Percentiles rank a stretch among this genome's conserved stretches.
Conservation (phyloP, 2,797 vertebrate species). For the Stomatorhinus walkeri region DNA sequence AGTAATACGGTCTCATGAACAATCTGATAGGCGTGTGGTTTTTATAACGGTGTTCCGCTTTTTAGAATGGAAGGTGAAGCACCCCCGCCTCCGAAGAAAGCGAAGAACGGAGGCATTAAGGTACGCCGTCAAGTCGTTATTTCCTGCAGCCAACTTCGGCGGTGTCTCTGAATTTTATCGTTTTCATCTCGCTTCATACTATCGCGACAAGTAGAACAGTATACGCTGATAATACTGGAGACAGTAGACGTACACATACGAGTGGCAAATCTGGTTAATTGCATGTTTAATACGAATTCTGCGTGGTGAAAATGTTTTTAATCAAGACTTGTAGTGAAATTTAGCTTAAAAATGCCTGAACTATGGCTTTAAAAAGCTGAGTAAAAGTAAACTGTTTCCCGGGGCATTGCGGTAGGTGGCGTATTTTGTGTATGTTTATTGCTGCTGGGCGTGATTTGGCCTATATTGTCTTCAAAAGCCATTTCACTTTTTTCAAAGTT, state of each 20-base stretch:
- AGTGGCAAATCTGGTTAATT: background rate
- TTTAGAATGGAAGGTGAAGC: slow-evolving; percentile 28
- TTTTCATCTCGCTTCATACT: background rate
- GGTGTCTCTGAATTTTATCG: background rate
- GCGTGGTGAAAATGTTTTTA: background rate
- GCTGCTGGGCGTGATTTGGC: background rate
- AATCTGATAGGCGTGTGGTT: background rate
- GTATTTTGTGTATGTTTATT: background rate
- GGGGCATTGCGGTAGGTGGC: background rate
- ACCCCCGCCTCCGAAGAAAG: slow-evolving; percentile 21
- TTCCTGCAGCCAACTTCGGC: background rate
- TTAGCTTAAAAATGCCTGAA: background rate
- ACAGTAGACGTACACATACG: background rate
- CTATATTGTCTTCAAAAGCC: background rate
- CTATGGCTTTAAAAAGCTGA: background rate
- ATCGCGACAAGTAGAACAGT: background rate
- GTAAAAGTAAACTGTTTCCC: background rate
- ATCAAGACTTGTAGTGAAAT: background rate
- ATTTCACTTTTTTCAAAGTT: background rate
- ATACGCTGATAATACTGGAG: background rate
- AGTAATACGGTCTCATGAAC: background rate
- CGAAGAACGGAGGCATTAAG: slow-evolving; percentile 29
- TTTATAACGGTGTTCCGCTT: background rate
- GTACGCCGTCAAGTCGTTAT: slow-evolving; percentile 20
- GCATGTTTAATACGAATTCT: background rate